Evolutionary conservation across 2,113 vertebrate genomes (phyloP).

Genomic region (Tautogolabrus adspersus): DNA sequence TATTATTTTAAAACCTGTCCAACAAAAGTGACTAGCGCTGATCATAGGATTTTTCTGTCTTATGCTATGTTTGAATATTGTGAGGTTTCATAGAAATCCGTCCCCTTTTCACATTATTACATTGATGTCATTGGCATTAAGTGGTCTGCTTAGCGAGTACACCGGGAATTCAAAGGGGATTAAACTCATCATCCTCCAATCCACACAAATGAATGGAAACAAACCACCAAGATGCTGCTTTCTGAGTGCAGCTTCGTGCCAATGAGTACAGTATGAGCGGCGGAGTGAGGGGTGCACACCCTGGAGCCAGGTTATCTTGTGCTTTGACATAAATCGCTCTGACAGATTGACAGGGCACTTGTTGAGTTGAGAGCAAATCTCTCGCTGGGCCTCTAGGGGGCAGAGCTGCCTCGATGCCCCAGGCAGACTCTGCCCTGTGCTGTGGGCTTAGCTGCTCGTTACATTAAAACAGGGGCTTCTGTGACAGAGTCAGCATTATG

Average conservation of each 20-base stretch:
- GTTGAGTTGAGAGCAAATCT: constrained; percentile 53
- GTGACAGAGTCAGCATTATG: constrained; percentile 84
- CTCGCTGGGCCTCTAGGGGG: constrained; percentile 69
- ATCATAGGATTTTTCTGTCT: constrained; percentile 55
- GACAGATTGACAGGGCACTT: constrained; percentile 58
- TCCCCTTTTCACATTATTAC: constrained; percentile 67
- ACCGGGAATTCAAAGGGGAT: constrained; percentile 68
- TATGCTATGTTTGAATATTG: constrained; percentile 63
- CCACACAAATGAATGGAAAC: constrained; percentile 59
- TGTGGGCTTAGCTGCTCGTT: constrained; percentile 78
- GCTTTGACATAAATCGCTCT: constrained; percentile 13
- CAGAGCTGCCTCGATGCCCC: constrained; percentile 45
- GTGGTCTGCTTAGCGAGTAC: constrained; percentile 75
- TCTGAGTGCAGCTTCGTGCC: constrained; percentile 16
- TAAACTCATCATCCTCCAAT: constrained; percentile 74
- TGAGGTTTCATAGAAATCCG: constrained; percentile 61
- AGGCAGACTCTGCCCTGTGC: constrained; percentile 33
- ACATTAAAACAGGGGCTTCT: constrained; percentile 85
- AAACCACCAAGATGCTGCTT: constrained; percentile 32
- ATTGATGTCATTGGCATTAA: constrained; percentile 74
- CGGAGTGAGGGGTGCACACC: constrained; percentile 5
- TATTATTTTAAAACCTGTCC: too few relatives aligned
- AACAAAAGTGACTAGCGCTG: neutral
- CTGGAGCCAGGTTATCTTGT: constrained; percentile 31
- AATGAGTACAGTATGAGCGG: constrained; percentile 7